phyloP scores from a whole-genome alignment of 2,113 vertebrate species.

The Oncorhynchus tshawytscha region DNA sequence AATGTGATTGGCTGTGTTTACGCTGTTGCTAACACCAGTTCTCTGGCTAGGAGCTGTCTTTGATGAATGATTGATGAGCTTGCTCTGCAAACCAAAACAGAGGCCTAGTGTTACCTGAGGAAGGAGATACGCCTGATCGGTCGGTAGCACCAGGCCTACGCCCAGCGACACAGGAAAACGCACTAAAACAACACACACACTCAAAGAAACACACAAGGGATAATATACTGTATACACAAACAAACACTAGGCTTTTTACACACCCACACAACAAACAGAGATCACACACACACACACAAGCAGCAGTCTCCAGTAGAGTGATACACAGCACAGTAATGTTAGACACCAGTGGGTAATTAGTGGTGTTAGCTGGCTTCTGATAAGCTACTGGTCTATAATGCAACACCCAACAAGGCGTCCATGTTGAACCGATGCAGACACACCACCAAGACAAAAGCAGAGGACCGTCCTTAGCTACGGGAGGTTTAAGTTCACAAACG shows the following conservation, averaged over 20 bases:
- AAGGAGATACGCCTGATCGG: constrained; percentile 1
- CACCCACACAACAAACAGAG: background rate
- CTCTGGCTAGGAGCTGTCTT: constrained; percentile 14
- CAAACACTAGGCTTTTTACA: background rate
- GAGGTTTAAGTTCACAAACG: background rate
- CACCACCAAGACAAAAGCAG: background rate
- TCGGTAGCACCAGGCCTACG: background rate
- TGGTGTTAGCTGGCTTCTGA: background rate
- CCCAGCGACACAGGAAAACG: constrained; percentile 15
- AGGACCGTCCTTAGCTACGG: background rate
- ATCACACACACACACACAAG: background rate
- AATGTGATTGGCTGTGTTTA: constrained; percentile 27
- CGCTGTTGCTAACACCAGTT: constrained; percentile 19
- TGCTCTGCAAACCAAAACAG: constrained; percentile 18
- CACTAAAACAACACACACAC: background rate
- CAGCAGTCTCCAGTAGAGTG: background rate
- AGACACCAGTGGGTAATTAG: background rate
- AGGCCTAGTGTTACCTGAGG: background rate
- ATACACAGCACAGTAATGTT: background rate
- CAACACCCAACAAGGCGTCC: background rate
- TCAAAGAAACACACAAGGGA: no score
- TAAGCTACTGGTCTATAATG: background rate
- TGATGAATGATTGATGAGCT: constrained; percentile 38
- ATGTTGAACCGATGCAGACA: background rate
- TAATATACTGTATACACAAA: background rate